Base-by-base conservation (phyloP, 2,888 invertebrate genomes). In the Sphaerophoria rueppellii region DNA sequence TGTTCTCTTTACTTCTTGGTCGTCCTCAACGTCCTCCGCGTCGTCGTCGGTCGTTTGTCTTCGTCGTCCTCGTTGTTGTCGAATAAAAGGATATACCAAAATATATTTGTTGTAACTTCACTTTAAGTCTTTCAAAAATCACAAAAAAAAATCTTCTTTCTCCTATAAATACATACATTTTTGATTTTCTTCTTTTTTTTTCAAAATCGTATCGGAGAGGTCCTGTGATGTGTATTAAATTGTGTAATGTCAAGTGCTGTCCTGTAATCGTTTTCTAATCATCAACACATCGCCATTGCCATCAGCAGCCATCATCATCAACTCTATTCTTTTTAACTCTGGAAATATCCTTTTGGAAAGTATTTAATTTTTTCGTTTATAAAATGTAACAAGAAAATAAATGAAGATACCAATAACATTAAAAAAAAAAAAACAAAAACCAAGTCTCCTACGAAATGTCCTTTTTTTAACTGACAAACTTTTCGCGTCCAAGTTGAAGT, bases 181-280 rank as follows among this genome's bases (percentile, higher is more conserved):
- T 63, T 70, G 40, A 24, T 70, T 11, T 43, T 43, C 4, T 43
- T 43, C 12, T 43, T 43, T 43, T 74, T 74, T 52, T 54, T 61
- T 43, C 24, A 40, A 12, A 43, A 16, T 35, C 35, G 35, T 50
- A 50, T 48, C 43, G 46, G 60, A 60, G 73, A 70, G 50, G 70
- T 74, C 16, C 37, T 52, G 54, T 24, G 24, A 24, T 55, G 52
- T 63, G 46, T 76, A 76, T 69, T 61, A 76, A 79, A 83, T 83
- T 83, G 83, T 83, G 79, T 83, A 76, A 83, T 79, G 75, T 69
- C 70, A 79, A 83, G 78, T 71, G 82, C 54, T 73, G 52, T 74
- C 74, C 71, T 79, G 48, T 60, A 67, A 76, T 82, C 70, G 71
- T 71, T 71, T 81, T 75, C 71, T 52, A 70, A 75, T 81, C 81